Conservation (phyloP, 2,888 invertebrate species). For the Helleia helle region DNA sequence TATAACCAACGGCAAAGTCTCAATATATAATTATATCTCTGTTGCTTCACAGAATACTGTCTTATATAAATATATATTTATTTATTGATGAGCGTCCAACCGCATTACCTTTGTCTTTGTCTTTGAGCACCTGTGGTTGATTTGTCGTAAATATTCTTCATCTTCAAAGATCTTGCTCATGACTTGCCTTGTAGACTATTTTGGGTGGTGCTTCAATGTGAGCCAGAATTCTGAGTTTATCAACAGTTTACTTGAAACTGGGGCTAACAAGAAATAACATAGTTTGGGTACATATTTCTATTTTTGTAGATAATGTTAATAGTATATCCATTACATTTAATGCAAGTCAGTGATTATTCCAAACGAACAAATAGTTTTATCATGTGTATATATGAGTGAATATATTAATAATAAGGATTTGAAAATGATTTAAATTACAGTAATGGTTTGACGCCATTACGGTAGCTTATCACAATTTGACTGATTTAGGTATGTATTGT, state of each 20-base stretch:
- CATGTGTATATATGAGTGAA: conserved; percentile 17
- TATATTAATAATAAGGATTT: conserved; percentile 15
- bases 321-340: conserved; percentile 18
- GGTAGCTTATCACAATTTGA: neutral
- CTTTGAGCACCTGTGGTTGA: no score
- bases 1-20: no score
- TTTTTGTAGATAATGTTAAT: conserved; percentile 13
- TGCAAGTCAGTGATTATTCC: conserved; percentile 17
- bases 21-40: no score
- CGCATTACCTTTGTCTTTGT: no score
- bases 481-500: conserved; percentile 4
- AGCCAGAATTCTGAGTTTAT: neutral
- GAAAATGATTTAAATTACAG: conserved; percentile 15
- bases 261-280: neutral
- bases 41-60: no score
- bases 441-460: neutral
- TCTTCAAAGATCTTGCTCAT: no score
- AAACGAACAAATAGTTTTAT: conserved; percentile 19
- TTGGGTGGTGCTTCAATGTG: neutral
- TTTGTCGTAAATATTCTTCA: no score
- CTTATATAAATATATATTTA: no score
- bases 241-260: neutral
- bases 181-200: no score
- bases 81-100: no score
- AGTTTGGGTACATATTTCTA: conserved; percentile 4